Conservation (phyloP, 2,888 invertebrate species). For the Eremobia ochroleuca region DNA sequence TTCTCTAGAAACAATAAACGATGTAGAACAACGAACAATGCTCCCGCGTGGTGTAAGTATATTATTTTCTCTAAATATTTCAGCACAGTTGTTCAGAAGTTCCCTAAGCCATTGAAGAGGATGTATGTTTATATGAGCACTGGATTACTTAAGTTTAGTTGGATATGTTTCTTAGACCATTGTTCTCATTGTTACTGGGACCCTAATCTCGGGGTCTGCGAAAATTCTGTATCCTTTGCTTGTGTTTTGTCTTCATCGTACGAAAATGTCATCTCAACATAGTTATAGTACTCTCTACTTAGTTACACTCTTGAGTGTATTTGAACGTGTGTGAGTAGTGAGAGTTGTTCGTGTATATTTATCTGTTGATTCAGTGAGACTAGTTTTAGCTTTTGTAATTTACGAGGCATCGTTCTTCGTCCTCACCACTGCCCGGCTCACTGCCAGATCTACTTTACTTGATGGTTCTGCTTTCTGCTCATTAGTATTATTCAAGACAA, state of each 20-base stretch:
- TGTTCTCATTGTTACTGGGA: slow-evolving; percentile 65
- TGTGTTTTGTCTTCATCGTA: slow-evolving; percentile 49
- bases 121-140: slow-evolving; percentile 54
- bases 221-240: slow-evolving; percentile 53
- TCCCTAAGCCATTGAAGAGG: slow-evolving; percentile 46
- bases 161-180: slow-evolving; percentile 63
- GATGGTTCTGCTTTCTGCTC: slow-evolving; percentile 10
- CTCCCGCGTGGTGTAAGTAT: slow-evolving; percentile 23
- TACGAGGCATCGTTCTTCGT: slow-evolving; percentile 34
- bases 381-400: slow-evolving; percentile 55
- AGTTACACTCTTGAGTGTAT: slow-evolving; percentile 23
- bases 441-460: slow-evolving; percentile 38
- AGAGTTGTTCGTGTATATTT: slow-evolving; percentile 36
- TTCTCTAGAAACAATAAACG: slow-evolving; percentile 47
- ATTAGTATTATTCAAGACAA: slow-evolving; percentile 20
- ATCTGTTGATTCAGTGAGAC: slow-evolving; percentile 47
- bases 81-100: slow-evolving; percentile 45
- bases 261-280: slow-evolving; percentile 26
- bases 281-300: slow-evolving; percentile 16
- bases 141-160: slow-evolving; percentile 67
- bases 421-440: slow-evolving; percentile 7
- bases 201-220: slow-evolving; percentile 59
- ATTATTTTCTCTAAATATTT: slow-evolving; percentile 56
- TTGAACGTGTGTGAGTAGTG: slow-evolving; percentile 25
- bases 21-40: slow-evolving; percentile 46